Evolutionary conservation across 2,797 vertebrate genomes (phyloP).

Genomic region (Sebastolobus alascanus): DNA sequence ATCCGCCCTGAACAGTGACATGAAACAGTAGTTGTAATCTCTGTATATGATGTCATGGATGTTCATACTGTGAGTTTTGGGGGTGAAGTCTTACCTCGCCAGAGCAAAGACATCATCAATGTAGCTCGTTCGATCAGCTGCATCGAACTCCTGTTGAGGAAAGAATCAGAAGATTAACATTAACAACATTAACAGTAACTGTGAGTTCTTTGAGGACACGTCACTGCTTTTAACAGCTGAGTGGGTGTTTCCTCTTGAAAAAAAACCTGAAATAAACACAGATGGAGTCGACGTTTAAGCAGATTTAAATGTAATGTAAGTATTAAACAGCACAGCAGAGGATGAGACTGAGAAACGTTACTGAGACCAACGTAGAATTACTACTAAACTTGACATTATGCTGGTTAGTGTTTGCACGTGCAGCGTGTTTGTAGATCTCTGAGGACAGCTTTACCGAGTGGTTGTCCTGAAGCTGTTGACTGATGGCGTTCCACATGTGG

Average conservation of each 20-base stretch:
- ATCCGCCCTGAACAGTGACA: constrained; percentile 83
- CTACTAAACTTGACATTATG: too few species aligned
- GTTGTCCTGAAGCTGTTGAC: constrained; percentile 68
- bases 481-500: constrained; percentile 84
- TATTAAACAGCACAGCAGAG: too few species aligned
- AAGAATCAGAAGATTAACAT: background rate
- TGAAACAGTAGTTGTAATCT: background rate
- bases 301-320: too few species aligned
- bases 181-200: background rate
- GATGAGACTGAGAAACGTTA: too few species aligned
- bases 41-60: background rate
- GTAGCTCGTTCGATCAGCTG: constrained; percentile 90
- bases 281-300: too few species aligned
- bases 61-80: background rate
- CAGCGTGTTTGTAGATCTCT: background rate
- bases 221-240: too few species aligned
- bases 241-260: too few species aligned
- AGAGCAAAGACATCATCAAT: constrained; percentile 95
- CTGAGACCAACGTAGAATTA: too few species aligned
- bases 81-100: constrained; percentile 86
- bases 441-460: constrained; percentile 74
- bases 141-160: constrained; percentile 75
- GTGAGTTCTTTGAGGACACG: background rate
- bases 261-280: too few species aligned
- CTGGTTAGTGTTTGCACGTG: too few species aligned